Base-by-base conservation (phyloP, 2,888 invertebrate genomes). In the Cheilosia scutellata region DNA sequence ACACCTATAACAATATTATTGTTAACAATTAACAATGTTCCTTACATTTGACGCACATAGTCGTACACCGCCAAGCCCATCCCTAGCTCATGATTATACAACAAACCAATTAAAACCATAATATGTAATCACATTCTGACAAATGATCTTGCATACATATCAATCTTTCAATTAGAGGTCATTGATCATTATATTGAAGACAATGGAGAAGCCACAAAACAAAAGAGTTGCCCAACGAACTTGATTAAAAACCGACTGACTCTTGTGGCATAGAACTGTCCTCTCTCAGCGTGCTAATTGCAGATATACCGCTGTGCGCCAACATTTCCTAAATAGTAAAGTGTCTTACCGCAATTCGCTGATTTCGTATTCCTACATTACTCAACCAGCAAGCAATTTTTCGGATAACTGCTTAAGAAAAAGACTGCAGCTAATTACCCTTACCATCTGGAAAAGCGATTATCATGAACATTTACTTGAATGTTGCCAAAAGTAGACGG, bases 141-240 rank as follows among this genome's bases (percentile, higher is more conserved):
- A 55, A 74, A 65, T 55, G 53, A 57, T 74, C 44, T 74, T 65
- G 51, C 5, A 27, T 31, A 37, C 47, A 33, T 20, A 62, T 25
- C 25, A 51, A 44, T n/a, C n/a, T 57, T 51, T 5, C 20, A 27
- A 11, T 57, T 58, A 49, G 57, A 65, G 65, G 65, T 68, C 66
- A 76, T n/a, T 58, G 47, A 29, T 20, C 20, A 20, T 20, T 20
- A 31, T 16, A 53, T 53, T 40, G 33, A n/a, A 60, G n/a, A 58
- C 33, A 47, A 53, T 13, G 9, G 16, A 47, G 20, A 3, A 49
- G 25, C 51, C 13, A 25, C 33, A 13, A 71, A 63, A 78, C 71
- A 70, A 71, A 71, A 78, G 78, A 78, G 70, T 78, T 78, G 63
- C 6, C 63, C 55, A 63, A 71, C 78, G 57, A 78, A 78, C 78